These are phyloP conservation scores for Ursus arctos DNA, from an alignment of 2,113 vertebrate genomes.

Conservation along the genomic window DNA sequence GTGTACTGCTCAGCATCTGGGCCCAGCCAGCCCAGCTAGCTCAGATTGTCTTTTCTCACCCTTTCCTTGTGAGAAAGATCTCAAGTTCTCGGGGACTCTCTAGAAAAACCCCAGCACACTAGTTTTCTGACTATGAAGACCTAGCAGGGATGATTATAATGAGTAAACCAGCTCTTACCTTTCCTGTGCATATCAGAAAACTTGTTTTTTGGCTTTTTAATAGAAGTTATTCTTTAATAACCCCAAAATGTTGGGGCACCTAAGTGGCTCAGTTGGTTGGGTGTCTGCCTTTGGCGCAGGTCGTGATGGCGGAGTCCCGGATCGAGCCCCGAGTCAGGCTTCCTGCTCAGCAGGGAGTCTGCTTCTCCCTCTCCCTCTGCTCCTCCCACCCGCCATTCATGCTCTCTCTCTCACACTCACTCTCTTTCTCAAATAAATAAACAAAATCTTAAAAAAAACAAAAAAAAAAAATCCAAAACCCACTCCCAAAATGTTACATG, in stretches of 20 bases:
- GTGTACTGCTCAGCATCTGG: neutral
- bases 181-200: conserved; percentile 19
- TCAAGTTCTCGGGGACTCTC: conserved; percentile 24
- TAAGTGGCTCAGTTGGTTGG: neutral
- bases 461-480: no score
- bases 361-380: no score
- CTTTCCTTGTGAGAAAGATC: conserved; percentile 66
- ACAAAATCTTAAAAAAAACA: no score
- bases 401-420: no score
- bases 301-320: no score
- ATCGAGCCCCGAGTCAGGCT: no score
- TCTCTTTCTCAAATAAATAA: no score
- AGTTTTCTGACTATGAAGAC: conserved; percentile 53
- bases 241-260: neutral
- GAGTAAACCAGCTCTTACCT: conserved; percentile 10
- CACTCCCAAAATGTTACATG: neutral
- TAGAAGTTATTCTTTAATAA: conserved; percentile 35
- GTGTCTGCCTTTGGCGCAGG: no score
- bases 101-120: conserved; percentile 51
- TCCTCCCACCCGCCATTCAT: no score
- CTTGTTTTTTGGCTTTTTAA: neutral
- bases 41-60: neutral
- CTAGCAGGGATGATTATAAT: conserved; percentile 30
- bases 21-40: neutral
- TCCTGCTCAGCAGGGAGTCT: no score